Conservation (phyloP, 1,140 invertebrate species). For the Papilio machaon region DNA sequence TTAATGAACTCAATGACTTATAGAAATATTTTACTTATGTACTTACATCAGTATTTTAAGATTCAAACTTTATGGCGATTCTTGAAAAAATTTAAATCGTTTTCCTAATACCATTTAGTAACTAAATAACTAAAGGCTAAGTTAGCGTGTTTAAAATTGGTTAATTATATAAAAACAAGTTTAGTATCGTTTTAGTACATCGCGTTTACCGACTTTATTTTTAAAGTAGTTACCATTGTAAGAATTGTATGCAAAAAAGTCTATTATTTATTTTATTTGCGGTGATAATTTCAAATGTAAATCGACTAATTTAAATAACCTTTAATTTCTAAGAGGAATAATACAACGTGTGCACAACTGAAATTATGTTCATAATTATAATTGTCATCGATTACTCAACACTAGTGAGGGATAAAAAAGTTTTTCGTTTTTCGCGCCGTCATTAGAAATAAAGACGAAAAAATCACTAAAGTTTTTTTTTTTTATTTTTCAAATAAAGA, state of each 20-base stretch:
- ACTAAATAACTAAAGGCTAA: too few species aligned
- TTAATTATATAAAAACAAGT: too few species aligned
- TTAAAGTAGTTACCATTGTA: background rate
- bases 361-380: background rate
- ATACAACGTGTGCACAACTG: background rate
- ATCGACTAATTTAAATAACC: background rate
- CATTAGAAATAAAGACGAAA: background rate
- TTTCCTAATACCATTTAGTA: too few species aligned
- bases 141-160: too few species aligned
- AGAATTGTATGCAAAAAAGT: background rate
- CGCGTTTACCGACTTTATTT: background rate
- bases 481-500: too few species aligned
- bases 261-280: background rate
- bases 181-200: too few species aligned
- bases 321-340: background rate
- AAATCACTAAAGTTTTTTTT: background rate
- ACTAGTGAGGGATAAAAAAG: background rate
- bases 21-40: background rate
- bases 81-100: too few species aligned
- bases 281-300: background rate
- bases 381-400: background rate
- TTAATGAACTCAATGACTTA: background rate
- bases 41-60: background rate
- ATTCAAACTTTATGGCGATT: too few species aligned
- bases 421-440: background rate